A percentile compares a stretch with the other conserved stretches of the same genome.
These are phyloP conservation scores for Aurelia sp. DNA, from an alignment of 30 jellyfish, hydroid and myxozoan species.

Conservation along the genomic window DNA sequence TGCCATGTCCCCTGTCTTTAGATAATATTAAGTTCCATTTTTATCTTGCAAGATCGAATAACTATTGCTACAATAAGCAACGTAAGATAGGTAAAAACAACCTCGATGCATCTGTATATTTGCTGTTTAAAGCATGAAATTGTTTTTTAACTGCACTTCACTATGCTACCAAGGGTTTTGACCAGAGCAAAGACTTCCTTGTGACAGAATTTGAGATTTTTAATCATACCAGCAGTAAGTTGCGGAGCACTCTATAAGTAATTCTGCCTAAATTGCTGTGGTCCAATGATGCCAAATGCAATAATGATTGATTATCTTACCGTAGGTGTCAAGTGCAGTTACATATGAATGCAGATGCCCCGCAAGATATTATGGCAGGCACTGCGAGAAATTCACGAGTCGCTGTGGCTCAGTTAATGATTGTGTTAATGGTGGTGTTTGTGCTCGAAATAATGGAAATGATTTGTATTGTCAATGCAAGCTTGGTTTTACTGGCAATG, in stretches of 20 bases:
- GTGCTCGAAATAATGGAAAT: slow-evolving; percentile 30
- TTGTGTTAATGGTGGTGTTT: slow-evolving; percentile 78
- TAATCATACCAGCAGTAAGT: too few species aligned
- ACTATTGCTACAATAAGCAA: too few species aligned
- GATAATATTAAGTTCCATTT: too few species aligned
- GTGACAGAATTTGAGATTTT: too few species aligned
- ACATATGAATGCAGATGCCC: slow-evolving; percentile 63
- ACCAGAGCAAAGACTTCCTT: too few species aligned
- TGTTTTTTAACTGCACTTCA: too few species aligned
- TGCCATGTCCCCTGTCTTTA: too few species aligned
- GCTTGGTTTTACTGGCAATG: slow-evolving; percentile 67
- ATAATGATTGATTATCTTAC: not conserved
- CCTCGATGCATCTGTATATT: too few species aligned
- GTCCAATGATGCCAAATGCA: not conserved
- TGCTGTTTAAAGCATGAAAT: too few species aligned
- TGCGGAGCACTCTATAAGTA: not conserved
- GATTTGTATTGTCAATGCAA: slow-evolving; percentile 63
- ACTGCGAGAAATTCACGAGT: slow-evolving; percentile 48
- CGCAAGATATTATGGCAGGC: slow-evolving; percentile 32
- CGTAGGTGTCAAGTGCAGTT: slow-evolving; percentile 60
- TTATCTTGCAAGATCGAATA: too few species aligned
- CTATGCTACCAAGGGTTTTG: too few species aligned
- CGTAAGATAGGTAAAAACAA: too few species aligned
- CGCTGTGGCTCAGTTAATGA: slow-evolving; percentile 58
- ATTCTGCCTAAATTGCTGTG: not conserved